These are phyloP conservation scores for Tiliqua scincoides DNA, from an alignment of 2,113 vertebrate genomes.

Conservation along the genomic window DNA sequence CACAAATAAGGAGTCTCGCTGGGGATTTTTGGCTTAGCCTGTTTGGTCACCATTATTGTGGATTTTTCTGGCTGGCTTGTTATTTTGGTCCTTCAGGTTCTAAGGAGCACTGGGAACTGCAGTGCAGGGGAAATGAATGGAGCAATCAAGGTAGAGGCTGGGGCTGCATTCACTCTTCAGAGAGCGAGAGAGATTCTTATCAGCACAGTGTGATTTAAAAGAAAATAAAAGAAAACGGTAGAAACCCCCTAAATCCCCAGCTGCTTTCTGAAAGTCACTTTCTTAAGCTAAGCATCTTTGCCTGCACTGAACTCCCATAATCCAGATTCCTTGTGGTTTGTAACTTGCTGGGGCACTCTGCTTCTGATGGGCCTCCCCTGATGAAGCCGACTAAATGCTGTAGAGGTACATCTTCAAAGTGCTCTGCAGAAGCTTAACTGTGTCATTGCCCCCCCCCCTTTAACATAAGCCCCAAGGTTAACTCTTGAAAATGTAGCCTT, in stretches of 20 bases:
- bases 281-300: neutral
- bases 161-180: neutral
- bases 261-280: conserved; percentile 12
- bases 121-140: conserved; percentile 17
- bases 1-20: neutral
- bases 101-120: neutral
- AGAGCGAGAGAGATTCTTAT: neutral
- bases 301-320: neutral
- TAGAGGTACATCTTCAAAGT: conserved; percentile 4
- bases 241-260: conserved; percentile 15
- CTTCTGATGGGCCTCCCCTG: neutral
- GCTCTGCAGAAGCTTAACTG: conserved; percentile 4
- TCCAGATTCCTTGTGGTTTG: neutral
- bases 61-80: conserved; percentile 37
- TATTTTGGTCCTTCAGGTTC: conserved; percentile 42
- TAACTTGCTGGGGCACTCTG: neutral
- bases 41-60: conserved; percentile 27
- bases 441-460: conserved; percentile 35
- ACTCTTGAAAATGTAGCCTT: conserved; percentile 8
- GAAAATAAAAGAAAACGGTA: neutral
- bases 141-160: neutral
- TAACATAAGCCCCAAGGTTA: conserved; percentile 15
- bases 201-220: conserved; percentile 26
- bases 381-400: neutral
- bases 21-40: conserved; percentile 27